Conservation (phyloP, 2,888 invertebrate species). For the Lymantria dispar region DNA sequence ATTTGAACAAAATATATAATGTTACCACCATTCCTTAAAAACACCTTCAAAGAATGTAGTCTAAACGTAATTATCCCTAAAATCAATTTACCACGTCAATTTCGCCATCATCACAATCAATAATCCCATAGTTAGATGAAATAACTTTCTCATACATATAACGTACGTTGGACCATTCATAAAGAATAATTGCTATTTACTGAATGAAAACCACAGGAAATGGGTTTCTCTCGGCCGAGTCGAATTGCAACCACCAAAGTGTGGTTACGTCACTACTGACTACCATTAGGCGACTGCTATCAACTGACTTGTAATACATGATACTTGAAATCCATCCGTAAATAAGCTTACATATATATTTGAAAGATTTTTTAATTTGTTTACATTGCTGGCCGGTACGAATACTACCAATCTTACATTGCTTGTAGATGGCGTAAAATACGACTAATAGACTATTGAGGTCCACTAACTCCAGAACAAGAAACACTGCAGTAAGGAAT, state of each 20-base stretch:
- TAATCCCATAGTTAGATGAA: constrained; percentile 19
- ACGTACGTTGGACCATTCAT: constrained; percentile 37
- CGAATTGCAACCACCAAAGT: constrained; percentile 44
- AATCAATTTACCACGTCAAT: constrained; percentile 16
- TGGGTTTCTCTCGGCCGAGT: constrained; percentile 37
- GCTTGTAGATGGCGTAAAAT: too few relatives aligned
- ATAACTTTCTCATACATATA: constrained; percentile 43
- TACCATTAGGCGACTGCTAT: constrained; percentile 13
- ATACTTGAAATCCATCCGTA: too few relatives aligned
- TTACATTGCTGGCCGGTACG: too few relatives aligned
- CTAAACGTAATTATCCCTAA: constrained; percentile 7
- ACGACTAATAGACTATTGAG: too few relatives aligned
- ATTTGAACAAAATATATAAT: neutral
- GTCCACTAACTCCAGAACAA: too few relatives aligned
- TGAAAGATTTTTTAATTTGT: too few relatives aligned
- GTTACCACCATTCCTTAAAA: constrained; percentile 3
- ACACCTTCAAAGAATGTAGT: constrained; percentile 4
- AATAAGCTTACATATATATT: too few relatives aligned
- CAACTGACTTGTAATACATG: too few relatives aligned
- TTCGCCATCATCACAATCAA: constrained; percentile 15
- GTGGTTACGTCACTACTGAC: constrained; percentile 42
- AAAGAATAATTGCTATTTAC: constrained; percentile 50
- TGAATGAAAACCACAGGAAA: constrained; percentile 56
- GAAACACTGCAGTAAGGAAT: too few relatives aligned
- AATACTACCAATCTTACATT: too few relatives aligned